These are phyloP conservation scores for Drepana falcataria DNA, from an alignment of 2,888 invertebrate species.

Conservation along the genomic window DNA sequence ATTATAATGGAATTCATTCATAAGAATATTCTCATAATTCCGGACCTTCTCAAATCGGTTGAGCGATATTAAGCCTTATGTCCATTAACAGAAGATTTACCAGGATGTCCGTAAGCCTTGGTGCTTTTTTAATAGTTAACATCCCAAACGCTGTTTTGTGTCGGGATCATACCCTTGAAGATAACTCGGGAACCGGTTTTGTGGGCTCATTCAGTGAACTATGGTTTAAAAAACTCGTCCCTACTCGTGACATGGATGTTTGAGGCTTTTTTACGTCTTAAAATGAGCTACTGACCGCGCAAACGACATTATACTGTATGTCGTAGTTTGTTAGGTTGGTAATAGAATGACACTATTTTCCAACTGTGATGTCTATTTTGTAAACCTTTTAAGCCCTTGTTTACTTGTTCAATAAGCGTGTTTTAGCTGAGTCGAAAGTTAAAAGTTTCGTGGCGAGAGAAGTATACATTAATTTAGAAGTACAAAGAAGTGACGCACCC, in stretches of 20 bases:
- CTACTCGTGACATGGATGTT: background rate
- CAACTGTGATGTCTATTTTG: too few relatives aligned
- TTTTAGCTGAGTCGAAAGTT: background rate
- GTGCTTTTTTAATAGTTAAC: background rate
- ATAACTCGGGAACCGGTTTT: conserved; percentile 26
- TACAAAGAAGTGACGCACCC: too few relatives aligned
- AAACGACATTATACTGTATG: too few relatives aligned
- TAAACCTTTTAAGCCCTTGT: too few relatives aligned
- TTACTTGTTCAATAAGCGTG: background rate
- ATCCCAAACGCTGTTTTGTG: background rate
- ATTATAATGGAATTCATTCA: background rate
- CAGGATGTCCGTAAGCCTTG: background rate
- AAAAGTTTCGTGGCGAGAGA: too few relatives aligned
- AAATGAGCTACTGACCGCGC: too few relatives aligned
- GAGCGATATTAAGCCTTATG: background rate
- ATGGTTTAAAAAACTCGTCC: background rate
- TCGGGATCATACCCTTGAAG: conserved; percentile 9
- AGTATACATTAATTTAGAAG: too few relatives aligned
- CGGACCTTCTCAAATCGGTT: background rate
- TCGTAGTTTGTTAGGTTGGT: too few relatives aligned
- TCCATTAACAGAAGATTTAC: background rate
- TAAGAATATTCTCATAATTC: background rate
- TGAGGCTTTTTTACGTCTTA: background rate
- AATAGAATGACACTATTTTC: too few relatives aligned
- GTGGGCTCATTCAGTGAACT: conserved; percentile 24